phyloP scores from a whole-genome alignment of 2,113 vertebrate genomes.

The Sprattus sprattus region DNA sequence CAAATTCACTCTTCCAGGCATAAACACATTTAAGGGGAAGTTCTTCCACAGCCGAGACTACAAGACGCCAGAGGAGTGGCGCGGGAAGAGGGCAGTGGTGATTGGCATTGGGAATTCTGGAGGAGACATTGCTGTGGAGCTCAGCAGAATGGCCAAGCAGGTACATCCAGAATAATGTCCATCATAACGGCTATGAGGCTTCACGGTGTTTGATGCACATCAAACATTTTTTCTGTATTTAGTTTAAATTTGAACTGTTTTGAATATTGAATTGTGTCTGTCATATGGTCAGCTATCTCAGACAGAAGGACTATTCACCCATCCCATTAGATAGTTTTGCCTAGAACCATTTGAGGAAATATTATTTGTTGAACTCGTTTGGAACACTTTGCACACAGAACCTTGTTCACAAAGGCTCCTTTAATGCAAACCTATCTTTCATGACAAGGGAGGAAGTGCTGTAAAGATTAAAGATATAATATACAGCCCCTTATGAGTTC shows the following conservation, averaged over 20 bases:
- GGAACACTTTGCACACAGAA: too few species aligned
- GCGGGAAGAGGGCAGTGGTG: slow-evolving; percentile 78
- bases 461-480: too few species aligned
- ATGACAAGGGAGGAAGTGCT: too few species aligned
- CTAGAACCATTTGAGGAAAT: not conserved
- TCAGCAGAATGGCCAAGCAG: slow-evolving; percentile 86
- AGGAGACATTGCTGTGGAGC: slow-evolving; percentile 87
- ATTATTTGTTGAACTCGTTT: too few species aligned
- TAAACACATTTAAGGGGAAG: slow-evolving; percentile 81
- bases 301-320: not conserved
- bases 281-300: not conserved
- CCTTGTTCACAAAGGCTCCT: too few species aligned
- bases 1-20: slow-evolving; percentile 68
- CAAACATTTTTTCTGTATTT: too few species aligned
- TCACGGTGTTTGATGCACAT: too few species aligned
- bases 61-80: slow-evolving; percentile 76
- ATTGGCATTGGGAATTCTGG: slow-evolving; percentile 93
- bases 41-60: slow-evolving; percentile 91
- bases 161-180: slow-evolving; percentile 55
- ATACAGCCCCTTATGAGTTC: too few species aligned
- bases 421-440: too few species aligned
- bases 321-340: not conserved
- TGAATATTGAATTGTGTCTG: too few species aligned
- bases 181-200: too few species aligned
- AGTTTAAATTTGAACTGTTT: too few species aligned